phyloP scores from a whole-genome alignment of 2,888 invertebrate species.

The Gymnosoma rotundatum region DNA sequence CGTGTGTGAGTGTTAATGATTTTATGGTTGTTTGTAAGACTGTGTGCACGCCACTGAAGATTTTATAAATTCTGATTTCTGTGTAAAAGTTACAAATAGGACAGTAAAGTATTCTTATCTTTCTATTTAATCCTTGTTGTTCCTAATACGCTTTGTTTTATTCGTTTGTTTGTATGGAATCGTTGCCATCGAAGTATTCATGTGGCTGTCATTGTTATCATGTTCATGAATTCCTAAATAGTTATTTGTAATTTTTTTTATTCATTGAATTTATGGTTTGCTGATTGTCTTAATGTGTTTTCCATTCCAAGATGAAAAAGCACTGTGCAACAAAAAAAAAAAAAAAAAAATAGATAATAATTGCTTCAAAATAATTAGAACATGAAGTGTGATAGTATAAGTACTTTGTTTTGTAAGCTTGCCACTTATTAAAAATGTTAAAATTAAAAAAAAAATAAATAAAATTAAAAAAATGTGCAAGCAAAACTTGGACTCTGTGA shows the following conservation, averaged over 20 bases:
- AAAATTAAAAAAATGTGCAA: no score
- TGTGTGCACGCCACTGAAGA: neutral
- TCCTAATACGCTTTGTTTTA: slow-evolving; percentile 41
- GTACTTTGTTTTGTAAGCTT: no score
- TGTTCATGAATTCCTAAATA: slow-evolving; percentile 50
- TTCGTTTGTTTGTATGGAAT: neutral
- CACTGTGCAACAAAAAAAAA: no score
- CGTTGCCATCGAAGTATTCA: slow-evolving; percentile 42
- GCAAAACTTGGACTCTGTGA: no score
- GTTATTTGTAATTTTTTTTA: slow-evolving; percentile 41
- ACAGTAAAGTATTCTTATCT: slow-evolving; percentile 61
- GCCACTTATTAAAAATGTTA: no score
- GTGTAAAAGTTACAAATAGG: slow-evolving; percentile 9
- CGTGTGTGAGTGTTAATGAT: slow-evolving; percentile 17
- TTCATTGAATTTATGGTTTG: slow-evolving; percentile 32
- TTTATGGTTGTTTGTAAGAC: slow-evolving; percentile 2
- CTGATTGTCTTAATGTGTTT: slow-evolving; percentile 19
- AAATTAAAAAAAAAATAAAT: no score
- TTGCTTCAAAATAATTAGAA: no score
- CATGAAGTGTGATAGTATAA: no score
- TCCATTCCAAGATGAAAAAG: no score
- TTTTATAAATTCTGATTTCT: slow-evolving; percentile 8
- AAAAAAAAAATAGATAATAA: no score
- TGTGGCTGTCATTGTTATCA: slow-evolving; percentile 41
- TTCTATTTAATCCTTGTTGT: slow-evolving; percentile 53